These are phyloP conservation scores for Rhea pennata DNA, from an alignment of 2,113 vertebrate species.

Conservation along the genomic window DNA sequence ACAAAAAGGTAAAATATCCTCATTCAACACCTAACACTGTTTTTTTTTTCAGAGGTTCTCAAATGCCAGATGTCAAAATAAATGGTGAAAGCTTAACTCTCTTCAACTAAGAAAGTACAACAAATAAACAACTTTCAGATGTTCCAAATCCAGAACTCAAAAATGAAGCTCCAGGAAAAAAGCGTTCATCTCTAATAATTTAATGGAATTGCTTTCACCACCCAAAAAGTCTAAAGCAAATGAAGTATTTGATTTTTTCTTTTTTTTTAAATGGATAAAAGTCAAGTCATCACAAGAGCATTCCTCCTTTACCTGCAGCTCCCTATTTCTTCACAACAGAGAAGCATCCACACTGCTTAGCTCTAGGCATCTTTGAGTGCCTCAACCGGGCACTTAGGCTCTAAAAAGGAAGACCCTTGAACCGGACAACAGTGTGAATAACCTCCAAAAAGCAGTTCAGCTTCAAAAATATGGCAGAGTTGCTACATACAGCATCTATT, in stretches of 20 bases:
- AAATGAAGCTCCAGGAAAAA: not conserved
- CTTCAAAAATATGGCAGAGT: not conserved
- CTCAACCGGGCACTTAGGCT: not conserved
- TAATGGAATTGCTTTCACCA: not conserved
- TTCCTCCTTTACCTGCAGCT: not conserved
- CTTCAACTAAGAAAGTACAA: not conserved
- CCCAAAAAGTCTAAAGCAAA: not conserved
- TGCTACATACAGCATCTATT: not conserved
- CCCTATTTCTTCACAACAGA: not conserved
- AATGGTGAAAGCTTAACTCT: not conserved
- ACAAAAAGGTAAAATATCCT: not conserved
- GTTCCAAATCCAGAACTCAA: slow-evolving; percentile 11
- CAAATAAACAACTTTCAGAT: not conserved
- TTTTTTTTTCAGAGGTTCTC: not conserved
- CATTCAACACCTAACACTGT: not conserved
- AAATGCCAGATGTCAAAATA: not conserved
- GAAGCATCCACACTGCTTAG: not conserved
- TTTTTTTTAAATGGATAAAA: not conserved
- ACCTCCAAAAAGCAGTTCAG: not conserved
- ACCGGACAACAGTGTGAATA: not conserved
- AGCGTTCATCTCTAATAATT: not conserved
- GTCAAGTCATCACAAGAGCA: not conserved
- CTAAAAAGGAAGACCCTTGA: not conserved
- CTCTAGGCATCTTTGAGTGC: not conserved
- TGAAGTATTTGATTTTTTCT: not conserved